Evolutionary conservation across 2,113 vertebrate genomes (phyloP).

Genomic region (Nothobranchius kuhntae): DNA sequence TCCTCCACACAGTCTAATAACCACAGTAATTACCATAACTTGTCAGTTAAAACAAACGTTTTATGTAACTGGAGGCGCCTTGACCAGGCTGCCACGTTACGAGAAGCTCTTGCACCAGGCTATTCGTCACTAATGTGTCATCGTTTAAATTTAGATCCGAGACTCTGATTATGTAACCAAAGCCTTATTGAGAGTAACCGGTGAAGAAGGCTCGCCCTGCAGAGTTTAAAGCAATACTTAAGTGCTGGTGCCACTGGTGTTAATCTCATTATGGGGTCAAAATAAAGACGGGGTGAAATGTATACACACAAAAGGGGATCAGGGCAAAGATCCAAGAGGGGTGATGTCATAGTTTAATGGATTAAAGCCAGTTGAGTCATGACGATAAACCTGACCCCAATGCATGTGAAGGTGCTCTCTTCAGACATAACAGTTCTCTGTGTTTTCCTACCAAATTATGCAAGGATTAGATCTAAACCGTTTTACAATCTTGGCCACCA

Average conservation of each 20-base stretch:
- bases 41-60: constrained; percentile 25
- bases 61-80: constrained; percentile 36
- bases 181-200: constrained; percentile 60
- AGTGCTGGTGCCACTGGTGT: constrained; percentile 65
- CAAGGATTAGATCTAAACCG: constrained; percentile 22
- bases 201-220: constrained; percentile 50
- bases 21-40: constrained; percentile 46
- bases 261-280: constrained; percentile 72
- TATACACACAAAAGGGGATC: constrained; percentile 68
- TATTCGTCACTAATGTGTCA: constrained; percentile 57
- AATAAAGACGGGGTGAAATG: constrained; percentile 57
- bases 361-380: constrained; percentile 53
- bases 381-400: constrained; percentile 62
- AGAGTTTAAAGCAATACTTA: constrained; percentile 62
- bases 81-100: constrained; percentile 33
- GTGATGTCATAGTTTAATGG: constrained; percentile 62
- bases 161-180: constrained; percentile 60
- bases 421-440: constrained; percentile 13
- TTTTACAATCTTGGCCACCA: constrained; percentile 39
- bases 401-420: constrained; percentile 19
- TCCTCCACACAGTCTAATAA: constrained; percentile 32
- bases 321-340: constrained; percentile 44
- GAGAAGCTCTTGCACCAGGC: constrained; percentile 17
- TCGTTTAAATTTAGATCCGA: constrained; percentile 46
- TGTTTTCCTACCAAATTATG: constrained; percentile 12